These are phyloP conservation scores for Drosophila willistoni DNA, from an alignment of 1,140 invertebrate species.

Conservation along the genomic window DNA sequence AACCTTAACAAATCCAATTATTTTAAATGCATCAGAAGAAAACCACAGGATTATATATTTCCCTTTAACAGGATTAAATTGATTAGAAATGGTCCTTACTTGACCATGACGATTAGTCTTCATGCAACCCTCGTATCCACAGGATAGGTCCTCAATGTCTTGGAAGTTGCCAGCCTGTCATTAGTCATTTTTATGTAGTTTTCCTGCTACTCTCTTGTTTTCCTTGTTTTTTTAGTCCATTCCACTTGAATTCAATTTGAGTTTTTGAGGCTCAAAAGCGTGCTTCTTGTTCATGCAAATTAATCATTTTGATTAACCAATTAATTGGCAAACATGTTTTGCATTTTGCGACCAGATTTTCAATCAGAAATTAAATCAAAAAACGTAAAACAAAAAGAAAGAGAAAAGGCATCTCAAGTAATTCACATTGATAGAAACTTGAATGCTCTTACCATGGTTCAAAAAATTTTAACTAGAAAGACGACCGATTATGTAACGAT, in stretches of 20 bases:
- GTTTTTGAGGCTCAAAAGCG: conserved; percentile 44
- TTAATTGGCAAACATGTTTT: conserved; percentile 79
- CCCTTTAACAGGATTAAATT: background rate
- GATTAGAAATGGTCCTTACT: background rate
- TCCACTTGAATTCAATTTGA: conserved; percentile 48
- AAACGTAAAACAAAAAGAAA: conserved; percentile 42
- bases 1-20: background rate
- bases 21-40: background rate
- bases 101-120: background rate
- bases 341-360: conserved; percentile 63
- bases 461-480: background rate
- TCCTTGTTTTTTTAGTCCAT: conserved; percentile 43
- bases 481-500: background rate
- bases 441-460: conserved; percentile 24
- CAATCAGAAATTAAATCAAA: conserved; percentile 72
- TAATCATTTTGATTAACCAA: conserved; percentile 81
- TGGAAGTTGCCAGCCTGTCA: conserved; percentile 3
- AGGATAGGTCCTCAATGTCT: background rate
- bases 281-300: conserved; percentile 71
- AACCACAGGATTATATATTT: background rate
- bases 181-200: conserved; percentile 65
- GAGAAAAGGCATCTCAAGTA: background rate
- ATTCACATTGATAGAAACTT: background rate
- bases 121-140: background rate
- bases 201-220: conserved; percentile 18